A percentile compares a stretch with the other conserved stretches of the same genome.
These are phyloP conservation scores for Botia almorhae DNA, from an alignment of 2,797 vertebrate species.

Conservation along the genomic window DNA sequence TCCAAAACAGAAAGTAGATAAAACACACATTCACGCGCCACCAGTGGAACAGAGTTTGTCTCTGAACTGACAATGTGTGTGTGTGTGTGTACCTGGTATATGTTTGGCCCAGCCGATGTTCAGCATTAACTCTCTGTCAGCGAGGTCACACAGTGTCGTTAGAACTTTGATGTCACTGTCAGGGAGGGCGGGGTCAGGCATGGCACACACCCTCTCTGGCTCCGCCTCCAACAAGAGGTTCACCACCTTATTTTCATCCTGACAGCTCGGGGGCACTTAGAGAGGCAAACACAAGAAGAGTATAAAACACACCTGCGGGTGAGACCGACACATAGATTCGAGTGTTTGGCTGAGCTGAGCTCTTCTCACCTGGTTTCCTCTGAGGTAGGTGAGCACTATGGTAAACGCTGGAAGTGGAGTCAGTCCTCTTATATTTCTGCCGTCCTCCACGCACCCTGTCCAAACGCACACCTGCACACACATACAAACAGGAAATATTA, in stretches of 20 bases:
- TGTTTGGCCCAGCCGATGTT: constrained; percentile 99
- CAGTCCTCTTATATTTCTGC: constrained; percentile 98
- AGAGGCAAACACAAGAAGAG: constrained; percentile 17
- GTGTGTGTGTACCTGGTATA: constrained; percentile 87
- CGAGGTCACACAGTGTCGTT: constrained; percentile 95
- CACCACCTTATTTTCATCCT: constrained; percentile 93
- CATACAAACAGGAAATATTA: constrained; percentile 1
- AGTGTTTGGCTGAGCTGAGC: background rate
- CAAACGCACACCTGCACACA: constrained; percentile 88
- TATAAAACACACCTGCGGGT: background rate
- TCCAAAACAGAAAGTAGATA: constrained; percentile 39
- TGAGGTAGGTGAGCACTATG: constrained; percentile 89
- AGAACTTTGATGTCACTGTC: constrained; percentile 98
- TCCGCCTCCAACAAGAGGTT: constrained; percentile 94
- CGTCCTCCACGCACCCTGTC: constrained; percentile 96
- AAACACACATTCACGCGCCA: background rate
- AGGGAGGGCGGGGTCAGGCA: constrained; percentile 94
- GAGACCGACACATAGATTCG: background rate
- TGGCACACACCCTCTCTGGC: constrained; percentile 96
- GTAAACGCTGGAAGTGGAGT: constrained; percentile 92
- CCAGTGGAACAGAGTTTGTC: background rate
- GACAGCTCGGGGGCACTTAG: constrained; percentile 69
- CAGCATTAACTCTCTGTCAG: constrained; percentile 94
- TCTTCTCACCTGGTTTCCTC: constrained; percentile 88
- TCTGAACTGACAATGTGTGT: background rate